Percentiles rank a stretch among this genome's conserved stretches.
Evolutionary conservation across 2,797 vertebrate species (phyloP).

Genomic region (Notoglanidium macrostoma): DNA sequence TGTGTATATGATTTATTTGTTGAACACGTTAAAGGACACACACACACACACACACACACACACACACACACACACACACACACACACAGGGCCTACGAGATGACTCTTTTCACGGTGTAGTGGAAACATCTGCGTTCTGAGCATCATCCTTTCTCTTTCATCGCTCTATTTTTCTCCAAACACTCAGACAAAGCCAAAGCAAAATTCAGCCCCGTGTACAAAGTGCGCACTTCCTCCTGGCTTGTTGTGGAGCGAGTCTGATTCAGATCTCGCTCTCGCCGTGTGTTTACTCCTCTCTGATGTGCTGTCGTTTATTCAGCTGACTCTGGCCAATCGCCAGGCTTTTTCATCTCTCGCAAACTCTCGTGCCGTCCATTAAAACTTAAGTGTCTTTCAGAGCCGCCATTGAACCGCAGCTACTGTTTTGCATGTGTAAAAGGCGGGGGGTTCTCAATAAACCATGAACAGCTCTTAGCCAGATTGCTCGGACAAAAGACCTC

Average conservation of each 20-base stretch:
- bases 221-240: neutral
- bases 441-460: constrained; percentile 47
- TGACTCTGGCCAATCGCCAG: constrained; percentile 49
- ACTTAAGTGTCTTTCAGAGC: constrained; percentile 53
- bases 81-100: neutral
- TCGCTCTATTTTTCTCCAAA: neutral
- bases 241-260: neutral
- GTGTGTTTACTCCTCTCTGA: constrained; percentile 38
- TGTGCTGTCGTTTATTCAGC: constrained; percentile 49
- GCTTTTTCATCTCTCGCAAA: constrained; percentile 52
- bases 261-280: constrained; percentile 3
- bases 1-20: neutral
- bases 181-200: constrained; percentile 4
- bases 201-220: neutral
- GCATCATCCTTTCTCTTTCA: neutral
- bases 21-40: constrained; percentile 2
- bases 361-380: constrained; percentile 58
- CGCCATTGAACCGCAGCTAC: constrained; percentile 41
- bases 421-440: constrained; percentile 52
- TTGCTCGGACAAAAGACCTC: constrained; percentile 49
- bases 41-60: constrained; percentile 33
- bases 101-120: neutral
- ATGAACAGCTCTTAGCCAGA: constrained; percentile 57
- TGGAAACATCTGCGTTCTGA: constrained; percentile 22
- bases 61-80: constrained; percentile 33